These are phyloP conservation scores for Drosophila buzzatii DNA, from an alignment of 2,888 invertebrate species.

Conservation along the genomic window DNA sequence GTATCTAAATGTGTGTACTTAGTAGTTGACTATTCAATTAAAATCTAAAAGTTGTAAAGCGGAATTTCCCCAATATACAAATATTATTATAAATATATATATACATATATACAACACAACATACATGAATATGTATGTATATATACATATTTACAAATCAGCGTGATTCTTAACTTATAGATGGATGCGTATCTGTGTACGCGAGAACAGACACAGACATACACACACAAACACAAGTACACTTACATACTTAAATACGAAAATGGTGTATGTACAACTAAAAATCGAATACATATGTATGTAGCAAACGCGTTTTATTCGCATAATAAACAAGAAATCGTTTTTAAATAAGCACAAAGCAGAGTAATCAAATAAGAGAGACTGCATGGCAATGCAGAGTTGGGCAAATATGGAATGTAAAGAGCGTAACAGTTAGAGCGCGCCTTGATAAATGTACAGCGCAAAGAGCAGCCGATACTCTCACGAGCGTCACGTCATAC, in stretches of 20 bases:
- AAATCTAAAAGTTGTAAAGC: conserved; percentile 47
- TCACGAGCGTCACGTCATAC: neutral
- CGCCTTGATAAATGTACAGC: neutral
- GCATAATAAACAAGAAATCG: conserved; percentile 56
- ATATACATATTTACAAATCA: conserved; percentile 54
- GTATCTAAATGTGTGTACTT: conserved; percentile 63
- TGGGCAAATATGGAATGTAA: neutral
- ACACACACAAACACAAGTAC: neutral
- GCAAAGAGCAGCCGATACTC: neutral
- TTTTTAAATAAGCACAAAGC: conserved; percentile 38
- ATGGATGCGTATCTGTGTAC: neutral
- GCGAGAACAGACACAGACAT: neutral
- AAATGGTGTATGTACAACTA: conserved; percentile 35
- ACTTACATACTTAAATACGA: conserved; percentile 7
- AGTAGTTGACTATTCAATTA: conserved; percentile 64
- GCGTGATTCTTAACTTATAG: conserved; percentile 59
- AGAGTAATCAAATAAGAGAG: neutral
- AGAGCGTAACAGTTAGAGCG: conserved; percentile 7
- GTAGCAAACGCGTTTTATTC: conserved; percentile 66
- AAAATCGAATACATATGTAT: conserved; percentile 56
- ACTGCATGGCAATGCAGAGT: neutral
- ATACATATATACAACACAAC: conserved; percentile 30
- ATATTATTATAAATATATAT: conserved; percentile 30
- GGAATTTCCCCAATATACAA: conserved; percentile 31
- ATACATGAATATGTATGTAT: conserved; percentile 32